Conservation (phyloP, 2,113 vertebrate genomes). For the Chionodraco myersi region DNA sequence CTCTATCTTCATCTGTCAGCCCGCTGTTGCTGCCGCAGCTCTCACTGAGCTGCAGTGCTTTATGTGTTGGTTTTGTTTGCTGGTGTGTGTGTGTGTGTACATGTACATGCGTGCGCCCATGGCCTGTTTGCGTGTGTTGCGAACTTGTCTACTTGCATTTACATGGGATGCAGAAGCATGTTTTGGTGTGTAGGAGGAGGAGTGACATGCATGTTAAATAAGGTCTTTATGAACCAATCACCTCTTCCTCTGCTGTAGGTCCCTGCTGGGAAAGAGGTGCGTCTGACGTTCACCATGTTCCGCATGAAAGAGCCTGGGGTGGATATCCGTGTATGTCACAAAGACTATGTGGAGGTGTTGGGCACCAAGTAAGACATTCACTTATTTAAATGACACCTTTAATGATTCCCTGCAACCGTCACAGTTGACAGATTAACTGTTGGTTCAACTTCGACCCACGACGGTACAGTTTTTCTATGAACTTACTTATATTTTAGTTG, state of each 20-base stretch:
- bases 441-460: neutral
- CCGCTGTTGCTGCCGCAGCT: conserved; percentile 67
- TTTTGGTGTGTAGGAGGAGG: conserved; percentile 9
- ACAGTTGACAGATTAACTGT: neutral
- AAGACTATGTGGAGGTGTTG: conserved; percentile 83
- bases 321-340: conserved; percentile 74
- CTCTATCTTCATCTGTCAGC: conserved; percentile 81
- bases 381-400: neutral
- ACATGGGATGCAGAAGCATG: conserved; percentile 10
- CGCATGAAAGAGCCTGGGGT: conserved; percentile 84
- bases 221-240: conserved; percentile 26
- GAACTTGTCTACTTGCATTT: conserved; percentile 20
- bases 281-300: conserved; percentile 82
- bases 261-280: conserved; percentile 64
- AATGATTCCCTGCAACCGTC: neutral
- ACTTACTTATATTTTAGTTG: neutral
- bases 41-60: conserved; percentile 58
- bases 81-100: conserved; percentile 1
- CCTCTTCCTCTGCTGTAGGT: conserved; percentile 70
- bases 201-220: conserved; percentile 42
- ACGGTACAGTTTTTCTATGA: neutral
- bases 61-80: conserved; percentile 48
- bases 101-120: neutral
- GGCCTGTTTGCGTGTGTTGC: conserved; percentile 5
- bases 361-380: conserved; percentile 72